A percentile compares a stretch with the other conserved stretches of the same genome.
These are phyloP conservation scores for Drosophila malerkotliana DNA, from an alignment of 1,140 invertebrate genomes.

Conservation along the genomic window DNA sequence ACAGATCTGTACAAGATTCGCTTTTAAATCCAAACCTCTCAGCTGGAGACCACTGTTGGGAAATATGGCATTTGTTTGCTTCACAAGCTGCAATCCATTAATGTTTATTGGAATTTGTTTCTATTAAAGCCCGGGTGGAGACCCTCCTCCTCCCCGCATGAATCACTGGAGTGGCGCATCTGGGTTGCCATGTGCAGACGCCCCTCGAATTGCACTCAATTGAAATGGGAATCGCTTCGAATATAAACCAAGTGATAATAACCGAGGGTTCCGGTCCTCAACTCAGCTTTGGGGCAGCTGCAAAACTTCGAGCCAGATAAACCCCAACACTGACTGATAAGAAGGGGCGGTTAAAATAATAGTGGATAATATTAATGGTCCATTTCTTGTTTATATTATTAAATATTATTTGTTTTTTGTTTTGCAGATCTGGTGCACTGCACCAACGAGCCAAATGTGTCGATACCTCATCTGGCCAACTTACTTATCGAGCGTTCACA, in stretches of 20 bases:
- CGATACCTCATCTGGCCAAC: slow-evolving; percentile 99
- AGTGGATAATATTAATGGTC: slow-evolving; percentile 9
- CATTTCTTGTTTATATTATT: neutral
- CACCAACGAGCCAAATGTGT: slow-evolving; percentile 99
- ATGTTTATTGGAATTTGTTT: slow-evolving; percentile 31
- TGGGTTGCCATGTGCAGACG: slow-evolving; percentile 31
- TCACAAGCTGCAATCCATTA: slow-evolving; percentile 33
- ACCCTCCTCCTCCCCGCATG: neutral
- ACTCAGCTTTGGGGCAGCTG: slow-evolving; percentile 8
- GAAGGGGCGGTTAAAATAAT: slow-evolving; percentile 4
- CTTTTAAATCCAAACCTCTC: neutral
- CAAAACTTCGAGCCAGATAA: slow-evolving; percentile 17
- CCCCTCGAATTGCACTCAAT: slow-evolving; percentile 34
- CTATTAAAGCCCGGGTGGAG: neutral
- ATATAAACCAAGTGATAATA: slow-evolving; percentile 2
- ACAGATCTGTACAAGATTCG: neutral
- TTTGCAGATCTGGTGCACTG: slow-evolving; percentile 98
- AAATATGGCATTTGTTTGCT: neutral
- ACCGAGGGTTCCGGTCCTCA: neutral
- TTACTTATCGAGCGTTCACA: slow-evolving; percentile 98
- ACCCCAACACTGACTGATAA: slow-evolving; percentile 21
- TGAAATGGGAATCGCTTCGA: neutral
- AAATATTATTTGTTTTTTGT: neutral
- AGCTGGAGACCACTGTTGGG: neutral
- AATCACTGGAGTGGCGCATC: slow-evolving; percentile 37